A percentile compares a stretch with the other conserved stretches of the same genome.
Evolutionary conservation across 2,888 invertebrate genomes (phyloP).

Genomic region (Rhagium mordax): DNA sequence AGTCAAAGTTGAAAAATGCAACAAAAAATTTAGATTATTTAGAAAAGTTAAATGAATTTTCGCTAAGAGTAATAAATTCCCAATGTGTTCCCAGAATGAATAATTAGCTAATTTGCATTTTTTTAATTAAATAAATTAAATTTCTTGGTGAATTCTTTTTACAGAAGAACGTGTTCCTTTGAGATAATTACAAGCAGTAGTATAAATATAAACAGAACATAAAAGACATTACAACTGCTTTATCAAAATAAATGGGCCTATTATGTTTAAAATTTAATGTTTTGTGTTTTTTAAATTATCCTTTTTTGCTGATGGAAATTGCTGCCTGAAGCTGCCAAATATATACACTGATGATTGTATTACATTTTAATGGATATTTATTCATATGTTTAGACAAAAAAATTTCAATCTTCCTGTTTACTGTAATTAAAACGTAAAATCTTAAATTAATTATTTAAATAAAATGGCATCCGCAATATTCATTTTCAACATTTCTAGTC

Average conservation of each 20-base stretch:
- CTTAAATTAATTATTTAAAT: too few species aligned
- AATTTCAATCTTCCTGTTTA: too few species aligned
- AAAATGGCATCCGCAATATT: too few species aligned
- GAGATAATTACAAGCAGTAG: neutral
- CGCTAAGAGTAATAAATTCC: conserved; percentile 24
- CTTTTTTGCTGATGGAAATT: neutral
- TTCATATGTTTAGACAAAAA: too few species aligned
- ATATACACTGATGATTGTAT: too few species aligned
- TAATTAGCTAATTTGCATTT: conserved; percentile 34
- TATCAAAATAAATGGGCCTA: neutral
- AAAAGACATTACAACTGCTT: neutral
- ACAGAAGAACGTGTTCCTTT: neutral
- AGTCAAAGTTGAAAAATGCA: conserved; percentile 13
- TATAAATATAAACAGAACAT: neutral
- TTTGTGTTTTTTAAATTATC: neutral
- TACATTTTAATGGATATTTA: too few species aligned
- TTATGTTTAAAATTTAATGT: neutral
- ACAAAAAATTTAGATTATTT: conserved; percentile 24
- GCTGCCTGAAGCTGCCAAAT: neutral
- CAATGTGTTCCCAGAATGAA: conserved; percentile 27
- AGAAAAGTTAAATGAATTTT: conserved; percentile 30
- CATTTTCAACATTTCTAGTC: too few species aligned
- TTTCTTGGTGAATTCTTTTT: conserved; percentile 11
- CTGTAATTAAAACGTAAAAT: too few species aligned
- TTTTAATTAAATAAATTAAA: conserved; percentile 36